Conservation (phyloP, 1,140 invertebrate genomes). For the Ceratitis capitata region DNA sequence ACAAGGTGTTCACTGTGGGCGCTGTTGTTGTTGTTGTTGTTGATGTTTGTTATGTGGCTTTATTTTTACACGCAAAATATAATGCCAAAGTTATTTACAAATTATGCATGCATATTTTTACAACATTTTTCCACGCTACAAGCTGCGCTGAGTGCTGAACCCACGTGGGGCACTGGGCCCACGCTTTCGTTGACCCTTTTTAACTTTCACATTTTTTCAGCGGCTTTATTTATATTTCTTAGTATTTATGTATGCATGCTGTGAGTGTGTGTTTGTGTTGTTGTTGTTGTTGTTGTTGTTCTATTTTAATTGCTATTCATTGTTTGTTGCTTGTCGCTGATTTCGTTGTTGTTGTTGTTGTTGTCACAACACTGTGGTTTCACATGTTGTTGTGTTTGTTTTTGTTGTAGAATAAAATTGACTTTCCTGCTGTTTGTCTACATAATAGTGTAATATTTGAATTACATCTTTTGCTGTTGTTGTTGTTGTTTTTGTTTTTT, state of each 20-base stretch:
- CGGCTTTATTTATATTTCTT: background rate
- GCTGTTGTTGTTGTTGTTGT: background rate
- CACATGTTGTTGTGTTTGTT: background rate
- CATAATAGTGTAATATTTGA: background rate
- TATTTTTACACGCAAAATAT: background rate
- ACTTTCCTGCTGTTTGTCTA: constrained; percentile 4
- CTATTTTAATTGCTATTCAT: constrained; percentile 2
- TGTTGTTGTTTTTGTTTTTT: background rate
- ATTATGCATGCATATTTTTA: background rate
- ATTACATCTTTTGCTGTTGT: background rate
- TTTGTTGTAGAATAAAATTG: background rate
- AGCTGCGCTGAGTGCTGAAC: too few species aligned
- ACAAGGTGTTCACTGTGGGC: background rate
- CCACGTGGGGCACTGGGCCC: background rate
- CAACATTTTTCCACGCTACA: background rate
- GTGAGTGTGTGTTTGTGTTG: background rate
- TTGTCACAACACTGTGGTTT: background rate
- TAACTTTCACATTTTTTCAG: background rate
- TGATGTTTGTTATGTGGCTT: background rate
- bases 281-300: too few species aligned
- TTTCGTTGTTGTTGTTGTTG: background rate
- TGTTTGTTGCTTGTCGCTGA: background rate
- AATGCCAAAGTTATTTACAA: background rate
- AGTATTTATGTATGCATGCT: background rate
- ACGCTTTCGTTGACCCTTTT: background rate